A percentile compares a stretch with the other conserved stretches of the same genome.
Evolutionary conservation across 2,113 vertebrate species (phyloP).

Genomic region (Carettochelys insculpta): DNA sequence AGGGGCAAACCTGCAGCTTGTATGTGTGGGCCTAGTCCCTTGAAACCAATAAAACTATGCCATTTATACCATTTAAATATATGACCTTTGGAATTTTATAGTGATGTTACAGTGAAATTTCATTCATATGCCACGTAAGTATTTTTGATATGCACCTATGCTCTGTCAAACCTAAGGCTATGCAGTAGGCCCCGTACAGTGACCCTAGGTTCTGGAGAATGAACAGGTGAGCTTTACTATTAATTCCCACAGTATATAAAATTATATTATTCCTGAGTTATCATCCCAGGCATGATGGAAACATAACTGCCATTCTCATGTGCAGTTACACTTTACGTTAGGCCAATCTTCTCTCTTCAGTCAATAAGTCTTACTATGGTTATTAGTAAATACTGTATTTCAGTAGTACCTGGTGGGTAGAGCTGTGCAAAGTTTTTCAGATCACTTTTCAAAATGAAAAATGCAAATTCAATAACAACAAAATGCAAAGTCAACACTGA

Average conservation of each 20-base stretch:
- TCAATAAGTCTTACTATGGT: background rate
- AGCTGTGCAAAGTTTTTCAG: background rate
- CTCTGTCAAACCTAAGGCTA: background rate
- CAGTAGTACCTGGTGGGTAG: background rate
- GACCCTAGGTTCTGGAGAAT: background rate
- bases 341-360: background rate
- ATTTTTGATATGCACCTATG: background rate
- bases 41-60: background rate
- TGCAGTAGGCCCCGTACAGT: background rate
- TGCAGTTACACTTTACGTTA: fast-evolving
- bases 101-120: background rate
- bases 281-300: too few species aligned
- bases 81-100: background rate
- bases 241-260: background rate
- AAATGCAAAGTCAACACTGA: background rate
- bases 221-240: background rate
- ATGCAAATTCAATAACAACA: background rate
- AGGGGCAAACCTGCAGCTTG: background rate
- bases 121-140: background rate
- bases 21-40: background rate
- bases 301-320: background rate
- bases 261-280: background rate
- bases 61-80: background rate
- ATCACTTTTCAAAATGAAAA: background rate
- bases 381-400: background rate